phyloP scores from a whole-genome alignment of 2,113 vertebrate genomes.

The Poecilia latipinna region DNA sequence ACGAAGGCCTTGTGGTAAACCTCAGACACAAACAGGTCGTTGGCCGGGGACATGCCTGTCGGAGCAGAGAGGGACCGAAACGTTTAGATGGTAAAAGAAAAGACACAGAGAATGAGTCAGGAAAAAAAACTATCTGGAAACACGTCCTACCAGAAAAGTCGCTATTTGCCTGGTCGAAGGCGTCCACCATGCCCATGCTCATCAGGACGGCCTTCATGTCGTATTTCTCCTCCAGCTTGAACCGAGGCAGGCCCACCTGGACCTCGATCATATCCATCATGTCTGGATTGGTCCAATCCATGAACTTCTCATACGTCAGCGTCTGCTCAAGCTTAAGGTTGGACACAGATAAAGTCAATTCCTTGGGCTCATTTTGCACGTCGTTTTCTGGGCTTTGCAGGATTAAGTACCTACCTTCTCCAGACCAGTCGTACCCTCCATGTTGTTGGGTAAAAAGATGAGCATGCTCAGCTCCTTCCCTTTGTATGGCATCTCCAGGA shows the following conservation, averaged over 20 bases:
- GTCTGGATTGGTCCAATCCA: conserved; percentile 78
- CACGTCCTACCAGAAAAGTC: conserved; percentile 80
- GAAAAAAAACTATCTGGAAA: not conserved
- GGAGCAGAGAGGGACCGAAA: not conserved
- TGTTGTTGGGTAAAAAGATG: conserved; percentile 86
- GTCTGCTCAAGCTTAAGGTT: conserved; percentile 79
- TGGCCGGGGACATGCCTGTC: conserved; percentile 83
- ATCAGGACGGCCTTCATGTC: conserved; percentile 78
- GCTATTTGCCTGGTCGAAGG: conserved; percentile 69
- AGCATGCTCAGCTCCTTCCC: conserved; percentile 94
- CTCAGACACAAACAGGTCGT: conserved; percentile 83
- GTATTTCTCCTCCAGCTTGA: conserved; percentile 85
- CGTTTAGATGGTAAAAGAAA: not conserved
- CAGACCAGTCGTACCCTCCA: conserved; percentile 86
- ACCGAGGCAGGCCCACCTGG: conserved; percentile 80
- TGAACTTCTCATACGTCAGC: conserved; percentile 82
- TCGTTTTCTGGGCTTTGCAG: not conserved
- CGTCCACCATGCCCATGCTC: conserved; percentile 85
- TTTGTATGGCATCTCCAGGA: conserved; percentile 91
- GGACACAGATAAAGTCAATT: not conserved
- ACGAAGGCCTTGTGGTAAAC: conserved; percentile 89
- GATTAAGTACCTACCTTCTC: conserved; percentile 81
- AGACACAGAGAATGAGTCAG: not conserved
- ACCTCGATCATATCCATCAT: conserved; percentile 79
- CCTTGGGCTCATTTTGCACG: no score